phyloP scores from a whole-genome alignment of 37 sponge, comb jelly and placozoan species.

The Cliona cf. orientalis region DNA sequence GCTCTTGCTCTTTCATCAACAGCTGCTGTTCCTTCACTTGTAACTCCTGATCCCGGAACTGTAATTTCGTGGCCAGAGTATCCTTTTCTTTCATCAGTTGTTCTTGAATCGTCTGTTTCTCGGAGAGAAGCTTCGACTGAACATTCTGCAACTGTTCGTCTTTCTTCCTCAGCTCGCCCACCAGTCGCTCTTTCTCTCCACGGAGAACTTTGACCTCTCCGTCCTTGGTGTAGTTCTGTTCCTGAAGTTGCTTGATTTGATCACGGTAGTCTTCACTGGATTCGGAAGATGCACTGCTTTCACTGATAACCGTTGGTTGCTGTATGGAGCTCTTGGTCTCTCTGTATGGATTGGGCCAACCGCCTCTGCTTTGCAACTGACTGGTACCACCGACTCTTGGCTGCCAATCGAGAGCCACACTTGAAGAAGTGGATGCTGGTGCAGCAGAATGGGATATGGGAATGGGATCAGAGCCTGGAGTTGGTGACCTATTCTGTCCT shows the following conservation, averaged over 20 bases:
- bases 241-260: constrained; percentile 22
- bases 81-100: constrained; percentile 11
- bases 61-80: constrained; percentile 10
- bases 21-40: no score
- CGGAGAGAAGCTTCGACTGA: constrained; percentile 26
- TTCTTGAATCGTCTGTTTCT: constrained; percentile 4
- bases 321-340: neutral
- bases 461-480: neutral
- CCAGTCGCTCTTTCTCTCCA: constrained; percentile 50
- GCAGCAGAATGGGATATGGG: neutral
- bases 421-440: constrained; percentile 6
- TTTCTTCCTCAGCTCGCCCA: constrained; percentile 45
- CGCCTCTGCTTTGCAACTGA: neutral
- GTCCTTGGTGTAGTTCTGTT: constrained; percentile 44
- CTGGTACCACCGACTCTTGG: neutral
- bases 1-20: no score
- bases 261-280: constrained; percentile 5
- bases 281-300: neutral
- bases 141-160: constrained; percentile 29
- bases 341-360: neutral
- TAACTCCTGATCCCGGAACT: constrained; percentile 48
- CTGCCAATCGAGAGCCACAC: neutral
- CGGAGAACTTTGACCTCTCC: constrained; percentile 62
- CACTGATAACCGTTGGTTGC: neutral
- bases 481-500: neutral